Evolutionary conservation across 2,113 vertebrate genomes (phyloP).

Genomic region (Dendropsophus ebraccatus): DNA sequence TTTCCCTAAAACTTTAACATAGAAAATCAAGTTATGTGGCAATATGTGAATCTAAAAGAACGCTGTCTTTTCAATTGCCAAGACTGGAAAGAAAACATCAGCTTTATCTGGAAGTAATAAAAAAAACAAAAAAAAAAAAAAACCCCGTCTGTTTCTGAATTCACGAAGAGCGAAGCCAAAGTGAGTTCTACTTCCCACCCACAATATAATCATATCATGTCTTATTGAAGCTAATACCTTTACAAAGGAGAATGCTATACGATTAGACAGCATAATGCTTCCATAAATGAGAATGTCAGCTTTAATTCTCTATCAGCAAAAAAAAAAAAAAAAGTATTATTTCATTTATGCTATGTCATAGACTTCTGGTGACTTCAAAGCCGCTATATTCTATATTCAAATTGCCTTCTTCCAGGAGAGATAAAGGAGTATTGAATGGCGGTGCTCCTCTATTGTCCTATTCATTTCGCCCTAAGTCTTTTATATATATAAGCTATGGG

Average conservation of each 20-base stretch:
- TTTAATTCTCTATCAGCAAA: slow-evolving; percentile 48
- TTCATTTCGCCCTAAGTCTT: neutral
- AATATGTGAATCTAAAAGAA: slow-evolving; percentile 17
- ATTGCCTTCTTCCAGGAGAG: slow-evolving; percentile 29
- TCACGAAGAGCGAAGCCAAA: neutral
- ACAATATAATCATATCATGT: slow-evolving; percentile 40
- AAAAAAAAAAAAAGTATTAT: slow-evolving; percentile 22
- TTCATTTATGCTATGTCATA: slow-evolving; percentile 43
- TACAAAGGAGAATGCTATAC: slow-evolving; percentile 27
- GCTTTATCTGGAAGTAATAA: slow-evolving; percentile 22
- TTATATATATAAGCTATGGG: neutral
- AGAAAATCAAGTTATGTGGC: neutral
- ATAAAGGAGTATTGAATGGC: slow-evolving; percentile 6
- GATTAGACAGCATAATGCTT: slow-evolving; percentile 44
- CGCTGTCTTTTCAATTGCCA: slow-evolving; percentile 5
- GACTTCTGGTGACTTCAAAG: slow-evolving; percentile 36
- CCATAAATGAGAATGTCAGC: slow-evolving; percentile 44
- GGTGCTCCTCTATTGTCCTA: neutral
- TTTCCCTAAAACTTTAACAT: neutral
- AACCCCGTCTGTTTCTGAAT: neutral
- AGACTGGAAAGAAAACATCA: slow-evolving; percentile 14
- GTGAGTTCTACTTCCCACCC: slow-evolving; percentile 3
- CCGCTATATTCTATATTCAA: slow-evolving; percentile 16
- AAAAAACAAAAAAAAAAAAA: too few relatives aligned
- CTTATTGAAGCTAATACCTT: slow-evolving; percentile 44